Conservation (phyloP, 2,113 vertebrate genomes). For the cattle (Bos taurus) region DNA sequence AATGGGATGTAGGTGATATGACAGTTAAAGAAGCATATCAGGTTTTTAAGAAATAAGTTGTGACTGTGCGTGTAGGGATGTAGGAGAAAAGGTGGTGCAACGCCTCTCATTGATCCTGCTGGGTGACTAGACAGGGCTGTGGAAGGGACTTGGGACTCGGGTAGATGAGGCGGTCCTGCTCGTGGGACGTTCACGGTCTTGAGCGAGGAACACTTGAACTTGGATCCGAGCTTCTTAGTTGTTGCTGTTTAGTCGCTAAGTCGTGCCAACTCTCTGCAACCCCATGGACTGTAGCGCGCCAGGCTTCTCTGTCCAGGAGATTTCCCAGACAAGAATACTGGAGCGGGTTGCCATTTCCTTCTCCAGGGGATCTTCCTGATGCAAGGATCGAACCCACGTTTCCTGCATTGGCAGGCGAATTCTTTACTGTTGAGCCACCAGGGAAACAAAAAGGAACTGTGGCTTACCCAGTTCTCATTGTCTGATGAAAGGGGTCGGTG, state of each 20-base stretch:
- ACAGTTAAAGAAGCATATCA: not conserved
- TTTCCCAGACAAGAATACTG: not conserved
- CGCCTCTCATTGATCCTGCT: not conserved
- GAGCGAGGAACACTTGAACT: not conserved
- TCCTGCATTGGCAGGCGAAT: not conserved
- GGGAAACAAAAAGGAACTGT: not conserved
- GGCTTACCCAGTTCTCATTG: not conserved
- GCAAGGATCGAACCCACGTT: not conserved
- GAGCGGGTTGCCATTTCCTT: not conserved
- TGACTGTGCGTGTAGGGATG: not conserved
- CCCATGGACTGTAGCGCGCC: not conserved
- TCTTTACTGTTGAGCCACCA: not conserved
- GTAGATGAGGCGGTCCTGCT: not conserved
- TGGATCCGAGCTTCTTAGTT: not conserved
- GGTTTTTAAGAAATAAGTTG: not conserved
- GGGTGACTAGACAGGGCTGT: not conserved
- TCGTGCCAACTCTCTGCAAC: not conserved
- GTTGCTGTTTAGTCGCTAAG: not conserved
- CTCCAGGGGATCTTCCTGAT: not conserved
- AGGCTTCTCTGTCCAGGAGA: not conserved
- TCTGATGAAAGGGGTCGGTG: not conserved
- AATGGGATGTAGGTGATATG: rapidly evolving
- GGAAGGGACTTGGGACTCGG: not conserved
- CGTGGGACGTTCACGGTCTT: not conserved
- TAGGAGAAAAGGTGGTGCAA: not conserved